Base-by-base conservation (phyloP, 1,140 invertebrate species). In the Hylaeus anthracinus region DNA sequence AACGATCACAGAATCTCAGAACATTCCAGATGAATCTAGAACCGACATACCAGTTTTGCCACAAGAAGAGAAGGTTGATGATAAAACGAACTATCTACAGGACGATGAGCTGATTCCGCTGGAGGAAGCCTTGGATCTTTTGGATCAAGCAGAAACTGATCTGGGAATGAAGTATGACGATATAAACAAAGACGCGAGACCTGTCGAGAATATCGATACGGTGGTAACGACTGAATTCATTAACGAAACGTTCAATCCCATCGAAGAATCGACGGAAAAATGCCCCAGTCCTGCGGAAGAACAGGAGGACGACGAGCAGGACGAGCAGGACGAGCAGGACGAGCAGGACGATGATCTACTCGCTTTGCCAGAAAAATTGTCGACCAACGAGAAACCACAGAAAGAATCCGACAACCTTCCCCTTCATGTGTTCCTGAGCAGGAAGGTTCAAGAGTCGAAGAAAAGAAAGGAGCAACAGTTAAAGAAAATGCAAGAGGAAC, bases 371-470 rank as follows among this genome's bases (percentile, higher is more conserved):
- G 93, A 93, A 48, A 93, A 93, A 70, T 65, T 93, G 0, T 86
- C 88, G 0, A 88, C 88, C 15, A 93, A 93, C 5, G 90, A 92
- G 12, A 93, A 93, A 71, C 92, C 92, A 0, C 74, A 90, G 41
- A 89, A 88, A 0, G 88, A 90, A 39, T 90, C 92, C 0, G 93
- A 93, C 1, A 93, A 93, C 89, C 79, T 93, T 5, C 92, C 93
- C 0, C 85, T 93, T 5, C 93, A 93, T 9, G 91, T 93, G 0
- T 93, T 93, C 48, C 80, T 93, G 1, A 93, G 92, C 26, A 89
- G 93, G 12, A 93, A 93, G 71, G 93, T 93, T 0, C 93, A 94
- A 51, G 92, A 93, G 43, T 93, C 92, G 8, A 94, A 93, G 37
- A 94, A 93, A 41, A 83, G 92, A 1, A 93, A 93, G 43, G 89